Percentiles rank a stretch among this genome's conserved stretches.
These are phyloP conservation scores for Nicator chloris DNA, from an alignment of 2,113 vertebrate species.

Conservation along the genomic window DNA sequence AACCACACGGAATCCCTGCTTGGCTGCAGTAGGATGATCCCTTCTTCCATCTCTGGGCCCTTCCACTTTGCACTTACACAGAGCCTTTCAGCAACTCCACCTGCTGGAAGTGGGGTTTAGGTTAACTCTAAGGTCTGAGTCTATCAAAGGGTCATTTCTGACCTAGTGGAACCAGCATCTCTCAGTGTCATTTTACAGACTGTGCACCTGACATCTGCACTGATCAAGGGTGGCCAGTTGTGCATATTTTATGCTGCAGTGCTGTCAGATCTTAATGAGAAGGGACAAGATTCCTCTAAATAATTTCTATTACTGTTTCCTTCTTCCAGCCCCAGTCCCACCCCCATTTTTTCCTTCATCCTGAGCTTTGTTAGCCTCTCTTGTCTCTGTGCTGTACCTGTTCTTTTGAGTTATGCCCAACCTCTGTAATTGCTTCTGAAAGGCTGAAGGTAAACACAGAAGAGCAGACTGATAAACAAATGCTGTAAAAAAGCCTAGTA, in stretches of 20 bases:
- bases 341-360: background rate
- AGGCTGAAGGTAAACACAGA: constrained; percentile 53
- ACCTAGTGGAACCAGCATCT: background rate
- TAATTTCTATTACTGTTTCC: background rate
- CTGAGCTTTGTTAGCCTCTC: background rate
- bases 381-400: background rate
- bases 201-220: background rate
- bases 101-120: background rate
- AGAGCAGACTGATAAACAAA: constrained; percentile 46
- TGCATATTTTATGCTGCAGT: background rate
- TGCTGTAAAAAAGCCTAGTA: constrained; percentile 39
- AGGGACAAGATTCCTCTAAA: background rate
- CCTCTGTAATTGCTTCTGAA: constrained; percentile 43
- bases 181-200: background rate
- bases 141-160: background rate
- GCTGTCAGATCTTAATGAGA: background rate
- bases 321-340: background rate
- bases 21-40: background rate
- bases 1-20: background rate
- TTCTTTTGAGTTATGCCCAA: constrained; percentile 6
- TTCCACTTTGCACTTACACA: background rate
- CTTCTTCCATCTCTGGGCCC: background rate
- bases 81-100: background rate
- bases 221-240: background rate
- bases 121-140: background rate